Evolutionary conservation across 2,888 invertebrate species (phyloP).

Genomic region (Lycia hirtaria): DNA sequence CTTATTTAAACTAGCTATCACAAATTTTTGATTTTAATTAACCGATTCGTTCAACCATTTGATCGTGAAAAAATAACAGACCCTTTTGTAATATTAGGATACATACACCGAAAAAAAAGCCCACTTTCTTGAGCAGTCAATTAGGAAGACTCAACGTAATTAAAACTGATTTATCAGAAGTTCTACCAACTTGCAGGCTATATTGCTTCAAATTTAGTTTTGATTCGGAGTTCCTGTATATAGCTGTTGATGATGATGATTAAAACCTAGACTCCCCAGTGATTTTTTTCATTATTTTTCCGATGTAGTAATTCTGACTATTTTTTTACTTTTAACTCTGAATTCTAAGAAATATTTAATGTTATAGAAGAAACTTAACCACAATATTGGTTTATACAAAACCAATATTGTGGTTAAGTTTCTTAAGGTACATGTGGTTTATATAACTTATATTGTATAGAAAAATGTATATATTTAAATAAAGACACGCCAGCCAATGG

Average conservation of each 20-base stretch:
- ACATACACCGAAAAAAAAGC: no score
- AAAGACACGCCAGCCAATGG: neutral
- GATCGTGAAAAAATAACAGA: no score
- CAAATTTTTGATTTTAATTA: no score
- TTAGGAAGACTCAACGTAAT: neutral
- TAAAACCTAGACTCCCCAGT: neutral
- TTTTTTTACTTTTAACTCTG: no score
- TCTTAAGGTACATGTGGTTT: no score
- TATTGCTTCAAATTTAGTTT: neutral
- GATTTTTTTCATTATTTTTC: neutral
- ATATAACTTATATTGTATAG: slow-evolving; percentile 2
- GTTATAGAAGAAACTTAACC: slow-evolving; percentile 3
- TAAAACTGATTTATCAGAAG: neutral
- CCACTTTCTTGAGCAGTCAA: neutral
- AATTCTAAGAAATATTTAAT: neutral
- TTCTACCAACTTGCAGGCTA: neutral
- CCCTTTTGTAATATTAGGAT: no score
- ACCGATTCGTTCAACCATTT: neutral
- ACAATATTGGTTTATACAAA: neutral
- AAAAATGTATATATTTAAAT: slow-evolving; percentile 1
- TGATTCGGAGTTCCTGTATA: slow-evolving; percentile 1
- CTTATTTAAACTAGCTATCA: no score
- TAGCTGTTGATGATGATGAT: neutral
- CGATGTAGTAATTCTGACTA: neutral
- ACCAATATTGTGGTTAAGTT: no score